Evolutionary conservation across 1,140 invertebrate species (phyloP), one percentile per base, ranked within the genome.

Genomic region (Halotydeus destructor): DNA sequence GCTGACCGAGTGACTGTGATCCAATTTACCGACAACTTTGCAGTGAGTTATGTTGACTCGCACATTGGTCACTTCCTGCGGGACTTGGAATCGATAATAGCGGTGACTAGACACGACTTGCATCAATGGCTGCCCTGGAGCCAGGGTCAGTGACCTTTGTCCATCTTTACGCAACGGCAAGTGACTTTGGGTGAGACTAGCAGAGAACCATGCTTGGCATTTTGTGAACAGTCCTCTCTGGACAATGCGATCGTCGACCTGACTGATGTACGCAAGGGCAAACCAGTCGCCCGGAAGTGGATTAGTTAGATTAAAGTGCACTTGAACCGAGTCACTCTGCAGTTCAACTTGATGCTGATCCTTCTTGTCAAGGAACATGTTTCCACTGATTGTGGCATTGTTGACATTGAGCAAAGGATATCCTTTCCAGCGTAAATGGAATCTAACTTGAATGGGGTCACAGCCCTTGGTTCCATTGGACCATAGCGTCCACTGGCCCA

Each of bases 231-330:
- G 24, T n/a, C 39, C 44, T 24, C 18, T 27, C 23, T 44, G 37
- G 33, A 30, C 18, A 3, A 39, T 48, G 16, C 22, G 9, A 44
- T 44, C 33, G 30, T 28, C 30, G 8, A 11, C 22, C 28, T 26
- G 19, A 26, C 43, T 27, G 18, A 46, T 32, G 19, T 45, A 44
- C 11, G 73, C 74, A 24, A 76, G 67, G 1, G 71, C 74, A 60
- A 74, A 83, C 76, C 78, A 84, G 50, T 72, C 70, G 2, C 78
- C 78, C 0, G 76, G 67, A 8, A 69, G 58, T 0, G 78, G 78
- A 33, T 47, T 50, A 9, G 44, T 40, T 16, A 52, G 37, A 33
- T 48, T 49, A 33, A 53, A 47, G 9, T 21, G 12, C 3, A 44
- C 30, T 12, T 41, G 36, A 25, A 35, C 18, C 16, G 22, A 21